Conservation (phyloP, 1,140 invertebrate genomes). For the Listronotus oregonensis region DNA sequence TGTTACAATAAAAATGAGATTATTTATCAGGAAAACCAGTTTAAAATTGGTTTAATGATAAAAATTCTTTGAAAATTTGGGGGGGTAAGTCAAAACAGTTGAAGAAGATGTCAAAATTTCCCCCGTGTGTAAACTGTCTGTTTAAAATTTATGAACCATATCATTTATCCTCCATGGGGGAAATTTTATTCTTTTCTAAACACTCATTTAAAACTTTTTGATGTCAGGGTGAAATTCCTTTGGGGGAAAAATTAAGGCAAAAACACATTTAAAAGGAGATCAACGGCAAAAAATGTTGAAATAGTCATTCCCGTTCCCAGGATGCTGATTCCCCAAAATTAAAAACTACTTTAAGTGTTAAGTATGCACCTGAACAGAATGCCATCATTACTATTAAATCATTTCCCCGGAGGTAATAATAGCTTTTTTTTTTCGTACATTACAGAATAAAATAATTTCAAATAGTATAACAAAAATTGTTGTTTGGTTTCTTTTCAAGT, state of each 20-base stretch:
- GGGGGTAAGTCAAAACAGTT: conserved; percentile 99
- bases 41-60: conserved; percentile 98
- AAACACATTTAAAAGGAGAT: conserved; percentile 98
- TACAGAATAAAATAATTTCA: no score
- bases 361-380: conserved; percentile 97
- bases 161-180: conserved; percentile 99
- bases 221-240: no score
- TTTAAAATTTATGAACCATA: conserved; percentile 99
- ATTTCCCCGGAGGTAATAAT: conserved; percentile 88
- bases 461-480: no score
- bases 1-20: conserved; percentile 97
- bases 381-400: conserved; percentile 99
- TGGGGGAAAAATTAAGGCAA: conserved; percentile 99
- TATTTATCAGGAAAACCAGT: conserved; percentile 99
- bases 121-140: conserved; percentile 94
- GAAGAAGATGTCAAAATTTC: conserved; percentile 99
- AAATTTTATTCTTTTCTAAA: conserved; percentile 99
- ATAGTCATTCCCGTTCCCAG: conserved; percentile 93
- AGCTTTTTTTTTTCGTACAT: no score
- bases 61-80: conserved; percentile 98
- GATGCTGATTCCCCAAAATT: conserved; percentile 99
- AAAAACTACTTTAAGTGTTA: conserved; percentile 97
- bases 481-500: no score
- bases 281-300: conserved; percentile 99
- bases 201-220: no score